Base-by-base conservation (phyloP, 2,113 vertebrate genomes). In the Xiphophorus couchianus region DNA sequence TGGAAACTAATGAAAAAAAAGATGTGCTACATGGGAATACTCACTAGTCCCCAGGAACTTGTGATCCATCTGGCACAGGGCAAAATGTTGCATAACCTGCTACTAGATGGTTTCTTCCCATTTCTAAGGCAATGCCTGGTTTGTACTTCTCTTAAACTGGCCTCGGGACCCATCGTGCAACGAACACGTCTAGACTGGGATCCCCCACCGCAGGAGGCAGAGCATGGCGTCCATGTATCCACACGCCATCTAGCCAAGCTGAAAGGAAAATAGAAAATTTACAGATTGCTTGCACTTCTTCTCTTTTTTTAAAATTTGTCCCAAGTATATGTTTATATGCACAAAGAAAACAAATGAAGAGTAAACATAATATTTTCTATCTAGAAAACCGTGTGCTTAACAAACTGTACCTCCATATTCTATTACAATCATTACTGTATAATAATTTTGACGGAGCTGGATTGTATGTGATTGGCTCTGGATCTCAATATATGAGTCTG, bases 191-290 rank as follows among this genome's bases (percentile, higher is more conserved):
- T 96, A 0, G 73, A 95, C 93, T 97, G 97, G 30, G 94, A 74
- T 0, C 97, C 98, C 37, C 96, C 95, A 1, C 97, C 96, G 0
- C 98, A 99, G 78, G 90, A 96, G 80, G 76, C 94, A 0, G 97
- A 95, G 75, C 98, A 99, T 4, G 92, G 61, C 1, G 96, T 96
- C 98, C 98, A 99, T 0, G 95, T 94, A 0, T 96, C 97, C 17
- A 95, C 94, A 89, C 93, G 95, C 97, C 97, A 99, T 27, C 97
- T 97, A 77, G 78, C 39, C 22, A 19, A 71, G 62, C 51, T 67
- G 48, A 14, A 69, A 27, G 39, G 61, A 58, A 61, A n/a, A 3
- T 12, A 33, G 2, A 64, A 64, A 64, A 25, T 19, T 33, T 11
- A 65, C 8, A 8, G 3, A 11, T 28, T 62, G n/a, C 14, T n/a